Evolutionary conservation across 2,113 vertebrate genomes (phyloP).

Genomic region (Pampusana beccarii): DNA sequence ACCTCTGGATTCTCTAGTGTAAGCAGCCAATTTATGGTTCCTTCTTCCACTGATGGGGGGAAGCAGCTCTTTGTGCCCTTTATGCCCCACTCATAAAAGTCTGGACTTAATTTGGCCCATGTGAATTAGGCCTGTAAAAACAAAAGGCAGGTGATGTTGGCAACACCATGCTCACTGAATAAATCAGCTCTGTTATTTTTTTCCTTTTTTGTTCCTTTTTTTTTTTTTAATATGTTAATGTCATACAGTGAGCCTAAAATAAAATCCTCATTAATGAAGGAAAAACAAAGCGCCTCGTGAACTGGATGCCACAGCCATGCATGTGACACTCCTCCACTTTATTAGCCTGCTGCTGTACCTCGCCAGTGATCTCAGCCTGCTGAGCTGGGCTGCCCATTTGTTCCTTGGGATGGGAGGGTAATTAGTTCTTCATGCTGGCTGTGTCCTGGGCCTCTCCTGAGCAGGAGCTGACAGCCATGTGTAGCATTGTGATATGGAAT

Average conservation of each 20-base stretch:
- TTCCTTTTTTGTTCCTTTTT: neutral
- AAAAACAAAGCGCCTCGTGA: constrained; percentile 3
- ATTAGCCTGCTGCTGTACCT: constrained; percentile 40
- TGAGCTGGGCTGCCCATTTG: constrained; percentile 20
- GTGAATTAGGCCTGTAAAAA: constrained; percentile 46
- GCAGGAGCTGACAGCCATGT: constrained; percentile 28
- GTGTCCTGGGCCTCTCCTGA: constrained; percentile 40
- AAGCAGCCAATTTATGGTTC: constrained; percentile 49
- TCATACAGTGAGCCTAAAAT: constrained; percentile 51
- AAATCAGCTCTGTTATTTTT: neutral
- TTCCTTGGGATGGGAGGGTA: constrained; percentile 53
- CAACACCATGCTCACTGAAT: neutral
- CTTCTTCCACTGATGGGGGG: constrained; percentile 1
- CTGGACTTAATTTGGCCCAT: constrained; percentile 45
- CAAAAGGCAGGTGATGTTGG: constrained; percentile 53
- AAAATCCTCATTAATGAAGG: constrained; percentile 69
- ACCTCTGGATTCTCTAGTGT: constrained; percentile 26
- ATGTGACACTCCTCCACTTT: constrained; percentile 37
- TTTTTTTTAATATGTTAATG: constrained; percentile 53
- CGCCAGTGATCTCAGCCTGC: neutral
- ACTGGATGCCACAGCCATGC: constrained; percentile 31
- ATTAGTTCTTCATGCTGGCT: constrained; percentile 44
- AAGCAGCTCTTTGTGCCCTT: constrained; percentile 46
- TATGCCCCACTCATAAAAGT: constrained; percentile 25
- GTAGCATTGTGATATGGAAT: constrained; percentile 17